phyloP scores from a whole-genome alignment of 2,888 invertebrate genomes.

The Pollenia labialis region DNA sequence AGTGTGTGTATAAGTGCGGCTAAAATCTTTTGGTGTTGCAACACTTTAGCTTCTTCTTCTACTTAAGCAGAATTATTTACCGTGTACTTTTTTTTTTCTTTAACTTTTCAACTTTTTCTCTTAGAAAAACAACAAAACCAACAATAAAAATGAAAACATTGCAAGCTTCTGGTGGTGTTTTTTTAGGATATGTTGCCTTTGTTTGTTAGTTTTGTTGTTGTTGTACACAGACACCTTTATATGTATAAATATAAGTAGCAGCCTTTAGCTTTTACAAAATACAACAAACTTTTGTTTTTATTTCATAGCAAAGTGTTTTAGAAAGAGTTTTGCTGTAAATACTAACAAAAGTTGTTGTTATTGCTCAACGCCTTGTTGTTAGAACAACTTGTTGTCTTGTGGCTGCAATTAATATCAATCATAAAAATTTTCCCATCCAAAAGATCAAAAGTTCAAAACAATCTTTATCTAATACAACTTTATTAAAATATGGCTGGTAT shows the following conservation, averaged over 20 bases:
- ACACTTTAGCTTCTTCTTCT: constrained; percentile 38
- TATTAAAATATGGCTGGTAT: constrained; percentile 58
- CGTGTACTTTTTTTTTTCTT: constrained; percentile 13
- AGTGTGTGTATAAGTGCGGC: constrained; percentile 4
- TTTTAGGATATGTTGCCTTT: constrained; percentile 41
- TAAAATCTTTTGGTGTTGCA: constrained; percentile 27
- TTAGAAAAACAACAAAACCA: constrained; percentile 1
- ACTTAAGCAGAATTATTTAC: constrained; percentile 15
- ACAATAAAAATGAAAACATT: constrained; percentile 1
- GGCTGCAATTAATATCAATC: constrained; percentile 72
- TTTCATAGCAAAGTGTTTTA: constrained; percentile 34
- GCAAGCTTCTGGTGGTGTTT: constrained; percentile 15
- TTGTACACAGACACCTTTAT: constrained; percentile 6
- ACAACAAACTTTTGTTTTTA: constrained; percentile 27
- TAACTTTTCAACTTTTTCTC: constrained; percentile 56
- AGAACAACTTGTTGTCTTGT: constrained; percentile 63
- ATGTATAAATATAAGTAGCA: constrained; percentile 28
- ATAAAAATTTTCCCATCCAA: constrained; percentile 52
- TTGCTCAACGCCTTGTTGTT: constrained; percentile 50
- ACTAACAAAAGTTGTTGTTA: neutral
- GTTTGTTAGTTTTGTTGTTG: constrained; percentile 6
- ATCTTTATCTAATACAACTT: constrained; percentile 65
- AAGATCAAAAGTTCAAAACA: constrained; percentile 69
- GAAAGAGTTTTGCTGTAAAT: neutral
- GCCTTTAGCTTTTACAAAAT: neutral